These are phyloP conservation scores for Sarcophaga variegata DNA, from an alignment of 2,888 invertebrate genomes.

Conservation along the genomic window DNA sequence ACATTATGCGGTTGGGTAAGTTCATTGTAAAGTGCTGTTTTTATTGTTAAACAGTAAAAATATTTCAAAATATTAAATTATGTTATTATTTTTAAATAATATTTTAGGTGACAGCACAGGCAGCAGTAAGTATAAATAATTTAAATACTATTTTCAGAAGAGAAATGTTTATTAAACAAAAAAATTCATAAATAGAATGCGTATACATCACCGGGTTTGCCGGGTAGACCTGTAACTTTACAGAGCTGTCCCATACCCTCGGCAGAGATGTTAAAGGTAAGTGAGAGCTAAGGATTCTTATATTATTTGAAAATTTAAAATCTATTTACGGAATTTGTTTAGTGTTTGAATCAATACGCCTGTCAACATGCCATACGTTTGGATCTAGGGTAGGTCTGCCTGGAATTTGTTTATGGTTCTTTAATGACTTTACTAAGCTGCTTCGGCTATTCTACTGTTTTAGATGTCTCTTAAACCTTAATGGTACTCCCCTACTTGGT, in stretches of 20 bases:
- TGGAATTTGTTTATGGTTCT: too few relatives aligned
- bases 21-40: slow-evolving; percentile 18
- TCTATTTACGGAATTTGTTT: neutral
- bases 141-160: neutral
- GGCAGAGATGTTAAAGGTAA: slow-evolving; percentile 59
- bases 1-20: slow-evolving; percentile 54
- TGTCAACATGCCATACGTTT: slow-evolving; percentile 68
- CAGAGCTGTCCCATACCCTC: slow-evolving; percentile 59
- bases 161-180: neutral
- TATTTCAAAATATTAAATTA: neutral
- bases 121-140: slow-evolving; percentile 47
- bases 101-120: slow-evolving; percentile 32
- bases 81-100: slow-evolving; percentile 7
- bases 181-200: neutral
- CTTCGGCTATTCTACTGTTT: neutral
- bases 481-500: slow-evolving; percentile 65
- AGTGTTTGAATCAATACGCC: slow-evolving; percentile 65
- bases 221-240: neutral
- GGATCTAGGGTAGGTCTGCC: slow-evolving; percentile 60
- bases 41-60: slow-evolving; percentile 1
- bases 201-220: neutral
- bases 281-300: neutral
- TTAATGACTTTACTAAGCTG: too few relatives aligned
- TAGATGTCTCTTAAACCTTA: slow-evolving; percentile 67
- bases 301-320: neutral